Conservation (phyloP, 2,888 invertebrate genomes). For the Neocrepidodera transversa region DNA sequence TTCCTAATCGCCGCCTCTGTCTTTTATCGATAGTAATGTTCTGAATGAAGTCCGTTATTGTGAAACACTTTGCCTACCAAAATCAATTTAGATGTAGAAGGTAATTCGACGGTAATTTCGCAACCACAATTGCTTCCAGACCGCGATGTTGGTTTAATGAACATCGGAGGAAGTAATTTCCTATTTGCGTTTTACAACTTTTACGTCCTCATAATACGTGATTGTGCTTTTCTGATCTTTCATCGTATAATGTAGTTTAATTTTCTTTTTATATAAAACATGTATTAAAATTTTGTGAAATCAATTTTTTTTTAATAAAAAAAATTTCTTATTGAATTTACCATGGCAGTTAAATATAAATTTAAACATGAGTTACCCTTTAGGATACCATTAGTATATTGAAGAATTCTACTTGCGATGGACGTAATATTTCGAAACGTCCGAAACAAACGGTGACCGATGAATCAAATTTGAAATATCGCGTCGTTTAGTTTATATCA, state of each 20-base stretch:
- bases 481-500: conserved; percentile 49
- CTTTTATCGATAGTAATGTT: neutral
- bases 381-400: conserved; percentile 19
- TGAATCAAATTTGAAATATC: conserved; percentile 49
- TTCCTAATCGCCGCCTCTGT: neutral
- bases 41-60: conserved; percentile 13
- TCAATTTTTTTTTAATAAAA: no score
- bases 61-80: conserved; percentile 17
- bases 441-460: conserved; percentile 43
- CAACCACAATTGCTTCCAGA: conserved; percentile 35
- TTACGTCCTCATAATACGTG: conserved; percentile 17
- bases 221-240: neutral
- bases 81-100: conserved; percentile 19
- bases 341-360: neutral
- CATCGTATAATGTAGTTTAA: neutral
- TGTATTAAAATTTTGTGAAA: no score
- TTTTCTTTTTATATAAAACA: neutral
- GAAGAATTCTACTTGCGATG: neutral
- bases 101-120: conserved; percentile 31
- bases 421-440: conserved; percentile 34
- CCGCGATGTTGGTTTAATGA: conserved; percentile 35
- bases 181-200: conserved; percentile 24
- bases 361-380: neutral
- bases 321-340: no score
- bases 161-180: conserved; percentile 29